Base-by-base conservation (phyloP, 30 jellyfish, hydroid and myxozoan genomes). In the Chrysaora quinquecirrha region DNA sequence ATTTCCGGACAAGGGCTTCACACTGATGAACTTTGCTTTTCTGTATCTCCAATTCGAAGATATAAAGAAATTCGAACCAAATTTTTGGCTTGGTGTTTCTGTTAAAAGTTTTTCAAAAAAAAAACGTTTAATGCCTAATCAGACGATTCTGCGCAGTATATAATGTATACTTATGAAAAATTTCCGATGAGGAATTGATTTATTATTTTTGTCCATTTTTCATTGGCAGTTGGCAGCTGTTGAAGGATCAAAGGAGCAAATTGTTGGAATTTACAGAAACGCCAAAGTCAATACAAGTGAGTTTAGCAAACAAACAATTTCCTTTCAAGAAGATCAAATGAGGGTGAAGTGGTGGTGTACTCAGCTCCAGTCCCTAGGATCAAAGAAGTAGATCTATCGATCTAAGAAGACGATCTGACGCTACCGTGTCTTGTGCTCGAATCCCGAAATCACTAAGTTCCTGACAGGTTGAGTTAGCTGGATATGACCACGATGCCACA, bases 151-250 rank as follows among this genome's bases (percentile, higher is more conserved):
- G 9, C 58, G 16, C 9, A 16, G 58, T 43, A 43, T 43, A 9
- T 43, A 43, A 43, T 6, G 58, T 6, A 9, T 43, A 16, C 16
- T 43, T 43, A 16, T 6, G 12, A 6, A 43, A 43, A 43, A 43
- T 9, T 6, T 43, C 16, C 16, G 58, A 43, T 9, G 12, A 43
- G 16, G 16, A 6, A 43, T 6, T 43, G 58, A 43, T 43, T 6
- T 43, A 9, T 6, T 43, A 43, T 43, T 16, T 43, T 16, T 11
- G 10, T 58, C 7, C 22, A 58, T 43, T 43, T 43, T 20, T 22
- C 62, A 47, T 47, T n/a, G 12, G 11, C 65, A 66, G 78, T n/a
- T 66, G 9, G 34, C 54, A 10, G 78, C 78, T 21, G 61, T 66
- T 3, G 61, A 66, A 30, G 78, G 61, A n/a, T 66, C 78, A 21